These are phyloP conservation scores for Manis pentadactyla DNA, from an alignment of 2,797 vertebrate genomes.

Conservation along the genomic window DNA sequence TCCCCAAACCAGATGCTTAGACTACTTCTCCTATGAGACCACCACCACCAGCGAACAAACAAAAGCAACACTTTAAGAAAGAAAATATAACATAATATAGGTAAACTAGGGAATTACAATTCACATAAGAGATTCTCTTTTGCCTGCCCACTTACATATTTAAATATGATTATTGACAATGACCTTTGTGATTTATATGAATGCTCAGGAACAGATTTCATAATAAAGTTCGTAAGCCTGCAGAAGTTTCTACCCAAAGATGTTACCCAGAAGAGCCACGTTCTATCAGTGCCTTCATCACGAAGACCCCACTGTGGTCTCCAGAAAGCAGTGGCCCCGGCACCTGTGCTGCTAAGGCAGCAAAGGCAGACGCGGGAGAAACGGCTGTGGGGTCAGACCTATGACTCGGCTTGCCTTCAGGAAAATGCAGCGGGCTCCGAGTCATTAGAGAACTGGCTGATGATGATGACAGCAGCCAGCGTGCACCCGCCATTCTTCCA, in stretches of 20 bases:
- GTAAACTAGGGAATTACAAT: not conserved
- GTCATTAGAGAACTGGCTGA: not conserved
- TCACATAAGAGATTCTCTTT: not conserved
- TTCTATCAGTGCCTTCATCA: not conserved
- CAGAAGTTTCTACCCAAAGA: not conserved
- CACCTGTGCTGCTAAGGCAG: not conserved
- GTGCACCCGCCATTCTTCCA: not conserved
- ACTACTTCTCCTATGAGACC: rapidly evolving
- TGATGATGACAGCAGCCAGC: rapidly evolving
- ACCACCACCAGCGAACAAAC: not conserved
- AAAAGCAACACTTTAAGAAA: not conserved
- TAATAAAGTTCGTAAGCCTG: not conserved
- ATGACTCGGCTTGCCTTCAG: not conserved
- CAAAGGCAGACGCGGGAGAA: too few relatives aligned
- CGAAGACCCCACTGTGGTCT: not conserved
- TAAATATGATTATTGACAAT: not conserved
- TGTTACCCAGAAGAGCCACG: not conserved
- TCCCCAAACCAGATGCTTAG: too few relatives aligned
- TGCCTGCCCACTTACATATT: not conserved
- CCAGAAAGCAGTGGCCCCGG: not conserved
- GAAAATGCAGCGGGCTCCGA: not conserved
- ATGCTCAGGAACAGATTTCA: not conserved
- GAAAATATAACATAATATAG: not conserved
- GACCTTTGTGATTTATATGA: not conserved
- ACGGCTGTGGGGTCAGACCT: not conserved